Evolutionary conservation across 2,797 vertebrate species (phyloP), one percentile per base, ranked within the genome.

Genomic region (Pseudochaenichthys georgianus): DNA sequence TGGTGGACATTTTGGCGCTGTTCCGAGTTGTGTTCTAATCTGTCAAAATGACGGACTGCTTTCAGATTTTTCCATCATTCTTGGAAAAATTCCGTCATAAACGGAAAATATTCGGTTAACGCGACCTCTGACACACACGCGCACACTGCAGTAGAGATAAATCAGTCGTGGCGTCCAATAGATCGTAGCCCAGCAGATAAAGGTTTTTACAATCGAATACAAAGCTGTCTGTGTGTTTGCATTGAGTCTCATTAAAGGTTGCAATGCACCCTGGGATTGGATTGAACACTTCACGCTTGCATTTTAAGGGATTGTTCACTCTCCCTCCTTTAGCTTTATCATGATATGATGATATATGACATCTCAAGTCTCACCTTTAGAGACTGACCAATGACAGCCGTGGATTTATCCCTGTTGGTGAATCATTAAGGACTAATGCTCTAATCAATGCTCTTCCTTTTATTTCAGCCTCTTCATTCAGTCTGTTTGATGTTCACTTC

Each of bases 261-360:
- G 77, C 77, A 77, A 1, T 80, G 81, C 74, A 87, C 3, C 17
- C 67, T 80, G 73, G 79, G 80, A 82, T 69, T 71, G 46, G n/a
- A 66, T 31, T 6, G 5, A 52, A 12, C 0, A 11, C 16, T 52
- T 38, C 5, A 31, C 9, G 8, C 34, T 5, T 5, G 9, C 4
- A 3, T 43, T 13, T 7, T 21, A 16, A 28, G 16, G 11, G 4
- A 4, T 19, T 59, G 23, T 57, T 50, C 16, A n/a, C 10, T 46
- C 4, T 59, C 42, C 17, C 13, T 34, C 6, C 23, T 19, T 34
- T 1, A 47, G 13, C 23, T 52, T 59, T 1, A 5, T 21, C 1
- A 0, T 62, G n/a, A n/a, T n/a, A n/a, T n/a, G n/a, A n/a, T 38
- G 6, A 8, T 38, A 38, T 8, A 38, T 38, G 34, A 28, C 28